Conservation (phyloP, 2,888 invertebrate species). For the Sepioteuthis lessoniana region DNA sequence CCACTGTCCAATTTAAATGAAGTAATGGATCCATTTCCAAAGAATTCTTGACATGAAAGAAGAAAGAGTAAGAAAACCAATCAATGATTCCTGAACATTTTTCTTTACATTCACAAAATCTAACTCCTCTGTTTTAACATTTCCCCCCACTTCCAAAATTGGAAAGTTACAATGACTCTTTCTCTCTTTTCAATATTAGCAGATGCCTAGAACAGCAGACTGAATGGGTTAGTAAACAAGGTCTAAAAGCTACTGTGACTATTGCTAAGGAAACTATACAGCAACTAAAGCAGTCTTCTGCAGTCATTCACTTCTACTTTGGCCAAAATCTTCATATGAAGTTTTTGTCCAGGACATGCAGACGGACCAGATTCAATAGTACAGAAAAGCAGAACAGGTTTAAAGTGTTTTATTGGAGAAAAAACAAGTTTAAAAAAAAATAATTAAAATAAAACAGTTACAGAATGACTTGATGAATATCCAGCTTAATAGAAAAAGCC, state of each 20-base stretch:
- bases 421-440: conserved; percentile 9
- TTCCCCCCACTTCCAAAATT: not conserved
- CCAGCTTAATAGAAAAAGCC: not conserved
- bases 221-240: not conserved
- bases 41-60: not conserved
- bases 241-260: conserved; percentile 1
- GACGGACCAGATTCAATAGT: not conserved
- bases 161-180: not conserved
- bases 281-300: conserved; percentile 3
- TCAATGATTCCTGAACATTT: not conserved
- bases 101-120: not conserved
- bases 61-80: not conserved
- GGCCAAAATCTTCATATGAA: not conserved
- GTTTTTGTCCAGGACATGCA: not conserved
- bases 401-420: conserved; percentile 33
- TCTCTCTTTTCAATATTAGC: not conserved
- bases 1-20: not conserved
- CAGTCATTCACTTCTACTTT: not conserved
- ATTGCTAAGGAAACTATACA: not conserved
- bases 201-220: not conserved
- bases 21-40: conserved; percentile 21
- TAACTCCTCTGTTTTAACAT: not conserved
- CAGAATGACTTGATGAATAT: conserved; percentile 1
- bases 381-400: conserved; percentile 14
- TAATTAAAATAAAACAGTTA: not conserved